Evolutionary conservation across 2,797 vertebrate genomes (phyloP).

Genomic region (Paratrypauchen microcephalus): DNA sequence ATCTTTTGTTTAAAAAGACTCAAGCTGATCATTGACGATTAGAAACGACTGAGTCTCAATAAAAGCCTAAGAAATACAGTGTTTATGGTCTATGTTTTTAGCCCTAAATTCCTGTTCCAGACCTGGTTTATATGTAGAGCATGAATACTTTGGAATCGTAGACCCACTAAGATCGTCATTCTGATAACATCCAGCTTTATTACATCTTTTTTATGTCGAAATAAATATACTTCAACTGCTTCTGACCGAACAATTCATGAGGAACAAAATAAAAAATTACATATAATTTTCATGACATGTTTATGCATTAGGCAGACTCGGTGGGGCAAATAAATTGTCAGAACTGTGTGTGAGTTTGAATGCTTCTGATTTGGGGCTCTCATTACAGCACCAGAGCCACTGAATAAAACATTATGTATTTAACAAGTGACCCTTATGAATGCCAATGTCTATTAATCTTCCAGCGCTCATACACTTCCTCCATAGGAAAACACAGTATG

Average conservation of each 20-base stretch:
- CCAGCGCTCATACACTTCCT: neutral
- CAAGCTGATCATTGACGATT: no score
- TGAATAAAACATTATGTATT: constrained; percentile 8
- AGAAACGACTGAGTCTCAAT: no score
- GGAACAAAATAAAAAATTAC: constrained; percentile 51
- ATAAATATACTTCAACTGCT: constrained; percentile 16
- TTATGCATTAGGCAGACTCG: constrained; percentile 45
- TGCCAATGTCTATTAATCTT: constrained; percentile 11
- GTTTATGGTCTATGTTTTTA: no score
- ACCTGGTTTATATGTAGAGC: no score
- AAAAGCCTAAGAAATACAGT: no score
- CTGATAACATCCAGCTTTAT: constrained; percentile 10
- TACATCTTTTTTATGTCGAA: neutral
- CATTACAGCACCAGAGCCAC: constrained; percentile 1
- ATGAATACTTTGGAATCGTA: neutral
- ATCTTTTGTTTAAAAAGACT: no score
- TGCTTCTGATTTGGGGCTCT: constrained; percentile 17
- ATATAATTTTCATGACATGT: constrained; percentile 48
- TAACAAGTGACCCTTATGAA: constrained; percentile 19
- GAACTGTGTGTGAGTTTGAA: constrained; percentile 13
- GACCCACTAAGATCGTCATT: constrained; percentile 11
- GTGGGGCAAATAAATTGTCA: constrained; percentile 26
- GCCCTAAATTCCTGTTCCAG: no score
- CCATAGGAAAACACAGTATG: constrained; percentile 6
- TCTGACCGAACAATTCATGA: constrained; percentile 36